Conservation (phyloP, 2,888 invertebrate genomes). For the Coremacera marginata region DNA sequence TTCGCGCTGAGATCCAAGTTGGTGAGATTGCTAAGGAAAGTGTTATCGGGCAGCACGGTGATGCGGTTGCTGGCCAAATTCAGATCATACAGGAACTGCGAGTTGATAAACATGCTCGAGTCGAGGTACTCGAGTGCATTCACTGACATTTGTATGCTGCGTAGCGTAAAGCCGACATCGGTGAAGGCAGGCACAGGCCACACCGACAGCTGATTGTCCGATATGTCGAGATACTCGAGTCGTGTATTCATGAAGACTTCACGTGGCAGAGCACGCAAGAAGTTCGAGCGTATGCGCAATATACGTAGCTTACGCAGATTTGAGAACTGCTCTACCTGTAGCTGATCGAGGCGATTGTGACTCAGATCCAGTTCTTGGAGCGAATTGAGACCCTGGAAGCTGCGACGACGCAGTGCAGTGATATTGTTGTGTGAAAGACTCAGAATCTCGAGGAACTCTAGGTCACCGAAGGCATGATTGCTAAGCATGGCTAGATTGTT, state of each 20-base stretch:
- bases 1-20: constrained; percentile 86
- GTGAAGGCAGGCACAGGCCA: constrained; percentile 83
- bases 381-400: constrained; percentile 81
- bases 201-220: constrained; percentile 82
- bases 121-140: constrained; percentile 89
- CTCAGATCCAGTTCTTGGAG: constrained; percentile 85
- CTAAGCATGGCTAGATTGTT: constrained; percentile 80
- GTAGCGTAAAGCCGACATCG: constrained; percentile 83
- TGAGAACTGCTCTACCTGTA: constrained; percentile 85
- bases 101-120: constrained; percentile 87
- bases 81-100: constrained; percentile 81
- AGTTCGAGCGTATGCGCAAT: constrained; percentile 80
- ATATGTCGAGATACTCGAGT: constrained; percentile 84
- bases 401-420: constrained; percentile 78
- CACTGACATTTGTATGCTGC: constrained; percentile 81
- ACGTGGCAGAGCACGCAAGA: constrained; percentile 79
- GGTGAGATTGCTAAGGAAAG: constrained; percentile 83
- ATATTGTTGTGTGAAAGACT: constrained; percentile 82
- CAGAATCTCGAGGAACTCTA: constrained; percentile 79
- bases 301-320: constrained; percentile 81
- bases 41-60: constrained; percentile 88
- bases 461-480: constrained; percentile 80
- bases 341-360: constrained; percentile 79
- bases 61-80: constrained; percentile 85
- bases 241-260: constrained; percentile 85